Conservation (phyloP, 2,888 invertebrate species). For the Phasia obesa region DNA sequence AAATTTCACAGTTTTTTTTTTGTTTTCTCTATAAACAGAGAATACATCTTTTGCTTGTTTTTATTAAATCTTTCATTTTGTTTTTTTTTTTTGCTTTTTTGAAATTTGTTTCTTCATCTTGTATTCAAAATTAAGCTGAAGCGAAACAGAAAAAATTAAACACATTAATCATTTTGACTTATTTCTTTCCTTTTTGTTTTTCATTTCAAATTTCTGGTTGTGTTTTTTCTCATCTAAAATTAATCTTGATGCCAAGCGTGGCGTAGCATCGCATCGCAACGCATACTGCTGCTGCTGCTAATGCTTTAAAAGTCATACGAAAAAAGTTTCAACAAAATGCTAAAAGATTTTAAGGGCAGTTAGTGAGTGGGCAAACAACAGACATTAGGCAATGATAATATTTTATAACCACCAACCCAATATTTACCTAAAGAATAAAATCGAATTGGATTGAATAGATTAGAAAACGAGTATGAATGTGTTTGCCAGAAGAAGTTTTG, state of each 20-base stretch:
- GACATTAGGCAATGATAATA: slow-evolving; percentile 64
- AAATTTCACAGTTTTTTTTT: slow-evolving; percentile 4
- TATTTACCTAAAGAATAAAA: slow-evolving; percentile 36
- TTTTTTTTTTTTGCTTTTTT: not conserved
- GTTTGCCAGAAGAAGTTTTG: too few relatives aligned
- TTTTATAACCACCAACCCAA: slow-evolving; percentile 50
- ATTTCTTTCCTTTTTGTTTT: slow-evolving; percentile 78
- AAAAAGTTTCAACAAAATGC: slow-evolving; percentile 32
- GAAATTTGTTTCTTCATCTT: slow-evolving; percentile 12
- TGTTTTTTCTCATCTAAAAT: slow-evolving; percentile 76
- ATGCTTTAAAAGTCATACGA: slow-evolving; percentile 25
- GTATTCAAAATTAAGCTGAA: slow-evolving; percentile 63
- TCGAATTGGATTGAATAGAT: slow-evolving; percentile 44
- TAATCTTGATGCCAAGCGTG: slow-evolving; percentile 79
- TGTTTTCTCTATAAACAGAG: slow-evolving; percentile 3
- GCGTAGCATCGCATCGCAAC: slow-evolving; percentile 74
- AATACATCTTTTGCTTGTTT: not conserved
- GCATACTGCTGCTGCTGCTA: slow-evolving; percentile 49
- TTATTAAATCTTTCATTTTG: slow-evolving; percentile 31
- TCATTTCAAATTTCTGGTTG: slow-evolving; percentile 43
- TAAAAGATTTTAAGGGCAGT: slow-evolving; percentile 68
- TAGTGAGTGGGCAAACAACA: slow-evolving; percentile 62
- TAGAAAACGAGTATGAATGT: not conserved
- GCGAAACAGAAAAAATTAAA: slow-evolving; percentile 72
- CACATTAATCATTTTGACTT: slow-evolving; percentile 81